Base-by-base conservation (phyloP, 1,140 invertebrate species). In the Battus philenor region DNA sequence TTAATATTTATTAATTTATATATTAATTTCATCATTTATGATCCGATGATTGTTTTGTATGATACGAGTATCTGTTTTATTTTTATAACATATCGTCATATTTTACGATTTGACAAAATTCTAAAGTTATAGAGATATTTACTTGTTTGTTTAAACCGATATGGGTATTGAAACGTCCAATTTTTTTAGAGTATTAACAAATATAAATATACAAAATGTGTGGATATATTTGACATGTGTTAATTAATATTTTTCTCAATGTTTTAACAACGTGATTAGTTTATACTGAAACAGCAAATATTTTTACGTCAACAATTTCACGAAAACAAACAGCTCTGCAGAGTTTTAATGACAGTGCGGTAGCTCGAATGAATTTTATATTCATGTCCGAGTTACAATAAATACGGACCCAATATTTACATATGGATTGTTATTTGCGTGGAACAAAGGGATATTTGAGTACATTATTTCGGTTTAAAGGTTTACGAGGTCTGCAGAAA, bases 361-460 rank as follows among this genome's bases (percentile, higher is more conserved):
- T 12, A 9, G 38, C 24, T 13, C 38, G 38, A 41, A 41, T 27
- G 24, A 27, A 41, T 41, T 41, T 41, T 27, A 41, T 41, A 41
- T 41, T 27, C 24, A 12, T 27, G 36, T 26, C 36, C 36, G 12
- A 16, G 36, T 27, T 41, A 41, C 36, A 41, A 15, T 41, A 41
- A 41, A 26, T 26, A 27, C 36, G 12, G 13, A 10, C 7, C 24
- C 13, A 41, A 41, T 41, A 29, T 27, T 41, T 41, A 26, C 36
- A 26, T 27, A 29, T n/a, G 22, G 36, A 27, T 41, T 41, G 36
- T 16, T 41, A 27, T 41, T 41, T 41, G 36, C 24, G n/a, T 11
- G 32, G 16, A 26, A 41, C 36, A 41, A 41, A 41, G 27, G 36
- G 36, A 27, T 41, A 41, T 41, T 41, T 41, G 36, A 16, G 36